These are phyloP conservation scores for Drosophila arizonae DNA, from an alignment of 1,140 invertebrate genomes.

Conservation along the genomic window DNA sequence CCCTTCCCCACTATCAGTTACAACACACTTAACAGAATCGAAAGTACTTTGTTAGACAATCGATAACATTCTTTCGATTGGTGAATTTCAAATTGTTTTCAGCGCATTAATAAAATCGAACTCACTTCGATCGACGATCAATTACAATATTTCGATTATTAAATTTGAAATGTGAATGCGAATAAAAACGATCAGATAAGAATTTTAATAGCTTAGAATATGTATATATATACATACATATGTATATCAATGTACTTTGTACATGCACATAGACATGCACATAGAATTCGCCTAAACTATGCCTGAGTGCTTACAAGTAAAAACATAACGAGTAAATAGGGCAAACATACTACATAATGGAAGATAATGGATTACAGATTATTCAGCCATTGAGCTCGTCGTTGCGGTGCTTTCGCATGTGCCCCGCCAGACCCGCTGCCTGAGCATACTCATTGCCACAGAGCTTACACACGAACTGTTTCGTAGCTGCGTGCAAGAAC, in stretches of 20 bases:
- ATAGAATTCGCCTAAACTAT: constrained; percentile 36
- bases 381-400: constrained; percentile 55
- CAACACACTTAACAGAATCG: neutral
- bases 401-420: constrained; percentile 83
- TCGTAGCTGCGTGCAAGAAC: constrained; percentile 70
- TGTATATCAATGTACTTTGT: neutral
- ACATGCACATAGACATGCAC: neutral
- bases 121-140: no score
- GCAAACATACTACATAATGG: constrained; percentile 14
- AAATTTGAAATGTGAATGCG: constrained; percentile 1
- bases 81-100: neutral
- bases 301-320: constrained; percentile 61
- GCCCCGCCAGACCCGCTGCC: constrained; percentile 73
- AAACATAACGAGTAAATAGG: constrained; percentile 19
- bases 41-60: neutral
- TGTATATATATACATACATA: neutral
- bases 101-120: neutral
- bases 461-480: constrained; percentile 75
- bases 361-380: constrained; percentile 32
- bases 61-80: neutral
- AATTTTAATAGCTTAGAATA: constrained; percentile 18
- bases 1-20: constrained; percentile 3
- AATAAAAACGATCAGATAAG: constrained; percentile 21
- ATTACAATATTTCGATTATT: neutral
- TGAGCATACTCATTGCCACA: constrained; percentile 79